phyloP scores from a whole-genome alignment of 2,797 vertebrate genomes.

The Acipenser ruthenus region DNA sequence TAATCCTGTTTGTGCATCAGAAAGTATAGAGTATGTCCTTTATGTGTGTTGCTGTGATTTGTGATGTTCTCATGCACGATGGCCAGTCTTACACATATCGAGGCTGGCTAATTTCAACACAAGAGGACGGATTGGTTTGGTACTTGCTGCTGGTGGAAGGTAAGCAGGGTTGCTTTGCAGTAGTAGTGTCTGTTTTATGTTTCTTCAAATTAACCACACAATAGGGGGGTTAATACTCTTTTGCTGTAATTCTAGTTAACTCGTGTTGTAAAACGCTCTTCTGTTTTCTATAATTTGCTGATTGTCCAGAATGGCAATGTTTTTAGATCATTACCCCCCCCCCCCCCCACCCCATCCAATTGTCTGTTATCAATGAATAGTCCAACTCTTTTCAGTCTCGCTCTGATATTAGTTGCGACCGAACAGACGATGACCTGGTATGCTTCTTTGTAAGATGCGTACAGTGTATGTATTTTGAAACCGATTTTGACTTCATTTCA shows the following conservation, averaged over 20 bases:
- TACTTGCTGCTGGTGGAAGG: neutral
- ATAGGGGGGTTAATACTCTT: conserved; percentile 9
- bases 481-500: neutral
- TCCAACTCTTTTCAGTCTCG: conserved; percentile 55
- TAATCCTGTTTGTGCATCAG: no score
- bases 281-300: no score
- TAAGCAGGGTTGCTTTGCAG: neutral
- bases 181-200: neutral
- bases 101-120: conserved; percentile 50
- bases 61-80: conserved; percentile 58
- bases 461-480: neutral
- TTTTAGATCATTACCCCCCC: no score
- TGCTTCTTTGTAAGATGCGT: conserved; percentile 5
- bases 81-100: conserved; percentile 41
- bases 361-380: conserved; percentile 46
- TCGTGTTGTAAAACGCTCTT: no score
- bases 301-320: no score
- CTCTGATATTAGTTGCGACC: conserved; percentile 69
- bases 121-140: conserved; percentile 27
- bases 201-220: neutral
- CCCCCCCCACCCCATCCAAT: conserved; percentile 21
- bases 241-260: no score
- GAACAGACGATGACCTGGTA: conserved; percentile 63
- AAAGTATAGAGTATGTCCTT: no score
- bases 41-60: conserved; percentile 37